These are phyloP conservation scores for Lochmaea crataegi DNA, from an alignment of 2,888 invertebrate species.

Conservation along the genomic window DNA sequence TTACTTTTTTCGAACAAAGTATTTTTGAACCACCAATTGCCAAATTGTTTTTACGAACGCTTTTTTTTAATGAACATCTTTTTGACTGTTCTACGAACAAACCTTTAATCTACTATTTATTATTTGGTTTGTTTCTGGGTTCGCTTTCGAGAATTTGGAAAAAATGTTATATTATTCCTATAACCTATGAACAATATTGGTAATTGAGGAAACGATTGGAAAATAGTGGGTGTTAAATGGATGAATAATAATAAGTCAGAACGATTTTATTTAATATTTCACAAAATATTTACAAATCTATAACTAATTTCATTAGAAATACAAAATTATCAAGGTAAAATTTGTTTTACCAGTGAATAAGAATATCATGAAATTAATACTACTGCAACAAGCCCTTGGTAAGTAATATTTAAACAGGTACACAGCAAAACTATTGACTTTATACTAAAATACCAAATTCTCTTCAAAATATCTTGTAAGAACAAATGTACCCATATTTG, in stretches of 20 bases:
- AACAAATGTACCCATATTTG: not conserved
- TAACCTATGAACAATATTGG: no score
- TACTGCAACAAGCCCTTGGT: constrained; percentile 7
- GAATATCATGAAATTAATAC: constrained; percentile 2
- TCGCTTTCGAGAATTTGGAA: no score
- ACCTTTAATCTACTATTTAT: no score
- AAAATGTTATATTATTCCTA: no score
- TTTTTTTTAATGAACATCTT: no score
- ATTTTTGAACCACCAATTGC: no score
- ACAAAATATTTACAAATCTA: constrained; percentile 18
- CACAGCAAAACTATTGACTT: constrained; percentile 1
- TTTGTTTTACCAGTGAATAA: not conserved
- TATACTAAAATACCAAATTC: not conserved
- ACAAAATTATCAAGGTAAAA: constrained; percentile 8
- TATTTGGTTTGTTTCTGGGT: no score
- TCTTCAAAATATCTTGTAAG: not conserved
- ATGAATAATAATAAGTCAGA: not conserved
- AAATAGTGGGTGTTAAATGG: not conserved
- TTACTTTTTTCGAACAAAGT: no score
- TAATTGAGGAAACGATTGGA: not conserved
- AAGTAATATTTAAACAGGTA: not conserved
- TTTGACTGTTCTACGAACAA: no score
- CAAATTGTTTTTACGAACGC: no score
- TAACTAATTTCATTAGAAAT: constrained; percentile 15
- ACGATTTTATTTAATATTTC: constrained; percentile 3